Evolutionary conservation across 2,888 invertebrate species (phyloP).

Genomic region (Leucophenga maculata): DNA sequence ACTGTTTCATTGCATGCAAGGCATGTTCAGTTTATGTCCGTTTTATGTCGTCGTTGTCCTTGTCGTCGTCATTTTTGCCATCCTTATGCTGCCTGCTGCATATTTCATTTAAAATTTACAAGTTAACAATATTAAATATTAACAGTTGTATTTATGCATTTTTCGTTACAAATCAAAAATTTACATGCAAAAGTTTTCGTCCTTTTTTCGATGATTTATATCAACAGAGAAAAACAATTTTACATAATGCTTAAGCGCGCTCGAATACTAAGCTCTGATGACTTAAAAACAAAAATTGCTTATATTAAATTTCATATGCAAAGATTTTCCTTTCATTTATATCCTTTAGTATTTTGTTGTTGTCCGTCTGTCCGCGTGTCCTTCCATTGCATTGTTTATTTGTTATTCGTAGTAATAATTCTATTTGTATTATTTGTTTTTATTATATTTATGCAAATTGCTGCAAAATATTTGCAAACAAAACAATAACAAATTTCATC

Average conservation of each 20-base stretch:
- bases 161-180: slow-evolving; percentile 63
- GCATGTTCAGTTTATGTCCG: slow-evolving; percentile 10
- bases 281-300: neutral
- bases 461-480: neutral
- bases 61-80: slow-evolving; percentile 18
- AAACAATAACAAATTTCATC: slow-evolving; percentile 12
- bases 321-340: neutral
- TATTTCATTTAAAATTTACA: slow-evolving; percentile 68
- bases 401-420: slow-evolving; percentile 40
- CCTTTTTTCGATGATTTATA: slow-evolving; percentile 24
- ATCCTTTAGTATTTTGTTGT: neutral
- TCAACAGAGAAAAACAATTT: no score
- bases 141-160: slow-evolving; percentile 67
- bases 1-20: slow-evolving; percentile 27
- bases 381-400: slow-evolving; percentile 32
- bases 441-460: slow-evolving; percentile 33
- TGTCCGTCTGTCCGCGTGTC: neutral
- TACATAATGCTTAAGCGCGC: neutral
- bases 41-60: slow-evolving; percentile 32
- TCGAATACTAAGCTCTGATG: no score
- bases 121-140: slow-evolving; percentile 68
- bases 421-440: slow-evolving; percentile 42
- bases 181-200: slow-evolving; percentile 53
- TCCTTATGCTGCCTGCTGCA: slow-evolving; percentile 51
- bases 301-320: slow-evolving; percentile 10